Evolutionary conservation across 2,113 vertebrate species (phyloP).

Genomic region (Corvus cornix): DNA sequence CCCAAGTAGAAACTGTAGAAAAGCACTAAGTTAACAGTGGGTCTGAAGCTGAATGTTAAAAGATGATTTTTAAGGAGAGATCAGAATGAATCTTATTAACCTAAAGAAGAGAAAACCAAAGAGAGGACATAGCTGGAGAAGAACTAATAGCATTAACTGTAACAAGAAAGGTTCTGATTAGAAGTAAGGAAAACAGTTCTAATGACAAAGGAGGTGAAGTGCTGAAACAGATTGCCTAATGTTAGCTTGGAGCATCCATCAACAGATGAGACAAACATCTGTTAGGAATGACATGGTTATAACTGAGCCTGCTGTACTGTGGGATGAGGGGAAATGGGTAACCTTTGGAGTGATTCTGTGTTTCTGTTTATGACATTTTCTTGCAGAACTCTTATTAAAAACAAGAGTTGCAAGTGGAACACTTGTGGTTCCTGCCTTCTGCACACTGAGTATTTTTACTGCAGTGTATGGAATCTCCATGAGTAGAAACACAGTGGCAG

Average conservation of each 20-base stretch:
- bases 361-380: constrained; percentile 33
- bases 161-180: constrained; percentile 1
- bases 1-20: neutral
- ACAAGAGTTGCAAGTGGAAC: neutral
- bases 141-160: neutral
- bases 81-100: neutral
- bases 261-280: constrained; percentile 29
- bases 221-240: neutral
- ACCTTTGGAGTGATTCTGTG: neutral
- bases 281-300: constrained; percentile 22
- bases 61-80: neutral
- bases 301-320: neutral
- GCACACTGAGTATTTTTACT: neutral
- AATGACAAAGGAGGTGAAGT: neutral
- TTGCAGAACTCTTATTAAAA: neutral
- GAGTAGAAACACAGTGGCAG: neutral
- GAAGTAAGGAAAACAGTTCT: neutral
- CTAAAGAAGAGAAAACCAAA: neutral
- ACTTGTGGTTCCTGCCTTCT: neutral
- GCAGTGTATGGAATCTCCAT: neutral
- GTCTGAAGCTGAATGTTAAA: neutral
- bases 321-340: neutral
- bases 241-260: neutral
- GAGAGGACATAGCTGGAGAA: neutral
- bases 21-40: neutral